Evolutionary conservation across 2,797 vertebrate species (phyloP).

Genomic region (Danio jaintianensis): DNA sequence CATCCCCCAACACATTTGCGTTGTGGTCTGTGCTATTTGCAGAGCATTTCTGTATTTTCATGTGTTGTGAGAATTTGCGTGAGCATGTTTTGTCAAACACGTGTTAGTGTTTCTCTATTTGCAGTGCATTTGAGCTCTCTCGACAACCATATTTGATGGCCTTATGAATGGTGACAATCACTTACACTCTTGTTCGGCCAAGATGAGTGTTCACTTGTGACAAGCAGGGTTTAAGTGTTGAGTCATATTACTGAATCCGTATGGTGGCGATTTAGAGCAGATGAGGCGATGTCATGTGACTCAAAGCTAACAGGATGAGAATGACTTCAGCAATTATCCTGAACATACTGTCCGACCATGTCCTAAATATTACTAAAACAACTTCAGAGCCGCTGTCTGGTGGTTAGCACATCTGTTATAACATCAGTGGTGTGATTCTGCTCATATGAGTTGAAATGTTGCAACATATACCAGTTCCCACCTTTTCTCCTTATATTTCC

Average conservation of each 20-base stretch:
- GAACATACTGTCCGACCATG: conserved; percentile 2
- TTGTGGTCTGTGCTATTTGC: too few species aligned
- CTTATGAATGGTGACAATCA: not conserved
- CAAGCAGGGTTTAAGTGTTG: conserved; percentile 1
- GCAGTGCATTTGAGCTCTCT: too few species aligned
- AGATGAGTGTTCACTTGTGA: not conserved
- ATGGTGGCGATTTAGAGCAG: not conserved
- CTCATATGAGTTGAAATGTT: not conserved
- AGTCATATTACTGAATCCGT: conserved; percentile 7
- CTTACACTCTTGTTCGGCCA: not conserved
- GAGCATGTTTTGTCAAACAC: too few species aligned
- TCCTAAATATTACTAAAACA: not conserved
- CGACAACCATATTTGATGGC: not conserved
- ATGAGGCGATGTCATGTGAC: conserved; percentile 60
- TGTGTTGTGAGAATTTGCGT: too few species aligned
- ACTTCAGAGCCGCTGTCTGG: not conserved
- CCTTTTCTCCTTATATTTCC: not conserved
- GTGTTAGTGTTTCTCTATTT: too few species aligned
- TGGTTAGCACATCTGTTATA: not conserved
- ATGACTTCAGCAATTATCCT: conserved; percentile 64
- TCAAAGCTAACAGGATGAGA: conserved; percentile 53
- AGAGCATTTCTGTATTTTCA: too few species aligned
- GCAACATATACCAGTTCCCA: not conserved
- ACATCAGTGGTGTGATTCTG: not conserved
- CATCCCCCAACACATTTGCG: too few species aligned